Conservation (phyloP, 1,140 invertebrate genomes). For the Mamestra configurata region DNA sequence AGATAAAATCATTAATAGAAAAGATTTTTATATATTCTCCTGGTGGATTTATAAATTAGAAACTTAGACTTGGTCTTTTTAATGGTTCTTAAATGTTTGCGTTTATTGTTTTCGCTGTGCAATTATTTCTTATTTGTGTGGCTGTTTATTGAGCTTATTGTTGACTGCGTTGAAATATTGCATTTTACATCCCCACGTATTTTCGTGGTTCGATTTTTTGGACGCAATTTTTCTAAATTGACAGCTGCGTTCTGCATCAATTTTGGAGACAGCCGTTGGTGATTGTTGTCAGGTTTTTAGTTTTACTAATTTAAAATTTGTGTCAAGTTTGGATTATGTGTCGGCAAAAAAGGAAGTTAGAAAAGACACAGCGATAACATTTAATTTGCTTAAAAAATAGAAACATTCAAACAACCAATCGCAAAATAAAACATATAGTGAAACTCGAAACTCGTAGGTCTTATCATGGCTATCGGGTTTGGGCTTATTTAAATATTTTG, state of each 20-base stretch:
- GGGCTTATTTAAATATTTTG: too few relatives aligned
- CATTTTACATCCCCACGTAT: conserved; percentile 42
- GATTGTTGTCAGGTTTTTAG: conserved; percentile 82
- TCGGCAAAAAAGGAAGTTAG: conserved; percentile 82
- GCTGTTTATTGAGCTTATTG: conserved; percentile 76
- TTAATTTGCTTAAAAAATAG: conserved; percentile 61
- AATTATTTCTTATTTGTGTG: conserved; percentile 78
- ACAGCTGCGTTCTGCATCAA: conserved; percentile 83
- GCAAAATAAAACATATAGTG: conserved; percentile 68
- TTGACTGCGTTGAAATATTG: conserved; percentile 70
- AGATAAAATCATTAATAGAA: conserved; percentile 86
- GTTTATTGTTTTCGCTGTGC: conserved; percentile 86
- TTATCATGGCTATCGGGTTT: too few relatives aligned
- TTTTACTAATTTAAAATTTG: conserved; percentile 59
- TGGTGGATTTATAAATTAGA: conserved; percentile 86
- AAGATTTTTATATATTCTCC: conserved; percentile 87
- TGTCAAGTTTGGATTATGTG: conserved; percentile 83
- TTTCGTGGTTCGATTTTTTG: conserved; percentile 44
- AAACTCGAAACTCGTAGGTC: too few relatives aligned
- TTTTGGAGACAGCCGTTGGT: conserved; percentile 79
- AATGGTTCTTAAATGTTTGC: conserved; percentile 81
- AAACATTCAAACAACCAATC: conserved; percentile 28
- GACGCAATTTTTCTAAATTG: conserved; percentile 52
- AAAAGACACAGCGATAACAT: conserved; percentile 69
- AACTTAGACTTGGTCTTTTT: conserved; percentile 84